Conservation (phyloP, 2,113 vertebrate genomes). For the Phycodurus eques region DNA sequence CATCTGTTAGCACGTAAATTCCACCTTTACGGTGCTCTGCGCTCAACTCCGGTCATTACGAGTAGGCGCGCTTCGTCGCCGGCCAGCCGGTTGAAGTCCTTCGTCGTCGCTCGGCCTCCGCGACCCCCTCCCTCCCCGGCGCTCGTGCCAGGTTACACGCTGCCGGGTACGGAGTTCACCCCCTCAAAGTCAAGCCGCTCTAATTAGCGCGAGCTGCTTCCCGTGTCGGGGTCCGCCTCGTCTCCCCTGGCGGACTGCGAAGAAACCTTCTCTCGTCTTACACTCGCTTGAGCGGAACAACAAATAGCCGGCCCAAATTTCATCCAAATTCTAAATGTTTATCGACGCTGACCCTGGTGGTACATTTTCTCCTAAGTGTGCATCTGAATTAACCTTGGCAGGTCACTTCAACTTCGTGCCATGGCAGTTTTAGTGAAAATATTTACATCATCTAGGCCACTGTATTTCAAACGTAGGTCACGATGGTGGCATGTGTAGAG, state of each 20-base stretch:
- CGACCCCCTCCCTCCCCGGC: background rate
- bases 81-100: conserved; percentile 7
- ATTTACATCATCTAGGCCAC: too few relatives aligned
- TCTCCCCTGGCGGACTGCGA: conserved; percentile 21
- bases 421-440: too few relatives aligned
- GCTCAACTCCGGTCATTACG: conserved; percentile 24
- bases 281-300: background rate
- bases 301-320: background rate
- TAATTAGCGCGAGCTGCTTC: conserved; percentile 50
- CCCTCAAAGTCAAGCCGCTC: conserved; percentile 45
- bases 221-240: conserved; percentile 45
- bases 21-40: background rate
- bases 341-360: too few relatives aligned
- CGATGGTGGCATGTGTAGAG: too few relatives aligned
- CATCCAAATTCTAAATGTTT: background rate
- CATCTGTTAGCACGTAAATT: conserved; percentile 17
- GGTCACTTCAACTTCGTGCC: too few relatives aligned
- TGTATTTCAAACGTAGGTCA: too few relatives aligned
- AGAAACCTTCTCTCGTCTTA: conserved; percentile 16
- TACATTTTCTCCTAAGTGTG: too few relatives aligned
- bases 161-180: conserved; percentile 44
- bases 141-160: conserved; percentile 17
- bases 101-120: background rate
- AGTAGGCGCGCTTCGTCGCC: conserved; percentile 13
- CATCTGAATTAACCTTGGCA: too few relatives aligned